Conservation (phyloP, 37 sponge, comb jelly and placozoan genomes). For the Agelas oroides region DNA sequence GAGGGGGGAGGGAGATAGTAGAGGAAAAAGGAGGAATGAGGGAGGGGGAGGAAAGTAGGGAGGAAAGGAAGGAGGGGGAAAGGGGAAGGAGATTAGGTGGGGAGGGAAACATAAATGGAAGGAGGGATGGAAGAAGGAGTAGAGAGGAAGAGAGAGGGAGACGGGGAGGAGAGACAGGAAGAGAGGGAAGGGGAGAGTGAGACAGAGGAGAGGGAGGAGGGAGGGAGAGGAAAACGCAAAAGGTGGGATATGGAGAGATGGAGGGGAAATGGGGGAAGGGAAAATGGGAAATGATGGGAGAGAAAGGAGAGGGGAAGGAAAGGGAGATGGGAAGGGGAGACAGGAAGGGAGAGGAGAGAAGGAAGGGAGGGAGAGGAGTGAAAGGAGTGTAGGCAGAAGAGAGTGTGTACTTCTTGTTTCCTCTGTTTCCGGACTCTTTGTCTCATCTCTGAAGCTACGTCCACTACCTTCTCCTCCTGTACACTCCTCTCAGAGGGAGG, state of each 20-base stretch:
- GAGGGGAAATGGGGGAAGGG: not conserved
- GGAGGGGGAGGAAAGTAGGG: not conserved
- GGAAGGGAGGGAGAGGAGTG: not conserved
- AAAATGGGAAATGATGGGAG: not conserved
- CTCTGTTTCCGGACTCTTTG: conserved; percentile 39
- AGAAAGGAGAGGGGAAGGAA: not conserved
- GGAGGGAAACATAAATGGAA: not conserved
- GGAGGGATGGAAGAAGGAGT: no score
- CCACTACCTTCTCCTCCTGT: conserved; percentile 43
- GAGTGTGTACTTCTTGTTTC: conserved; percentile 54
- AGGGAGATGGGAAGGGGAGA: not conserved
- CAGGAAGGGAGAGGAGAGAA: not conserved
- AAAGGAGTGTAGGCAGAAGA: no score
- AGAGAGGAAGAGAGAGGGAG: no score
- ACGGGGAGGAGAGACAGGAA: not conserved
- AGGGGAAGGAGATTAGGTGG: no score
- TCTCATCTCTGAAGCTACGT: conserved; percentile 63
- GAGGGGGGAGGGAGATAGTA: not conserved
- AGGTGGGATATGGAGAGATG: not conserved
- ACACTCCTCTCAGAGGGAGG: conserved; percentile 23
- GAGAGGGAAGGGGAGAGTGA: not conserved
- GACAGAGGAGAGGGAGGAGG: not conserved
- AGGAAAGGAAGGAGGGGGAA: not conserved
- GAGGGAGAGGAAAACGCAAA: no score
- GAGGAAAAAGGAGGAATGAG: not conserved